Evolutionary conservation across 2,113 vertebrate species (phyloP).

Genomic region (Pipa parva): DNA sequence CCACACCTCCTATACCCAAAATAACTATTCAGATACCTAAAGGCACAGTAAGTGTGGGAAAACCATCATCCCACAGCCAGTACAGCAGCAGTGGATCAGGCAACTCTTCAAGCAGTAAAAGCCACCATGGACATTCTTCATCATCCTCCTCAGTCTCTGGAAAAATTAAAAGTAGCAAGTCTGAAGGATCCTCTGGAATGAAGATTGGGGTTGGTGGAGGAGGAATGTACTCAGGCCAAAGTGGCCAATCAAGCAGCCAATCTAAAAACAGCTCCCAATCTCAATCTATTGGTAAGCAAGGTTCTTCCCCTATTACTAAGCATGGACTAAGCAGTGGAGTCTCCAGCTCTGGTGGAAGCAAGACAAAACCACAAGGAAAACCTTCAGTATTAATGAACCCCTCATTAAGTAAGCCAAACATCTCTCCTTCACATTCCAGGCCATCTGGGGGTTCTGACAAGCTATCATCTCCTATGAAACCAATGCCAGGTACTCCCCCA

Average conservation of each 20-base stretch:
- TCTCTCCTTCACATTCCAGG: constrained; percentile 94
- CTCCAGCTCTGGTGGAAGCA: constrained; percentile 71
- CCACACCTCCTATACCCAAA: constrained; percentile 93
- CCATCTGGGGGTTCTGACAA: constrained; percentile 84
- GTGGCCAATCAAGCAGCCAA: constrained; percentile 66
- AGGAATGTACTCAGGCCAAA: constrained; percentile 78
- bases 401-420: constrained; percentile 90
- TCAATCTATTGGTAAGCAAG: constrained; percentile 86
- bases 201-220: constrained; percentile 70
- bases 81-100: constrained; percentile 86
- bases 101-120: constrained; percentile 78
- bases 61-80: constrained; percentile 87
- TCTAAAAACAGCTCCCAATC: constrained; percentile 88
- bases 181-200: constrained; percentile 80
- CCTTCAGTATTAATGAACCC: constrained; percentile 93
- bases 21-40: constrained; percentile 97
- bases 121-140: constrained; percentile 87
- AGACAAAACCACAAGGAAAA: constrained; percentile 92
- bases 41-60: constrained; percentile 88
- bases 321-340: constrained; percentile 74
- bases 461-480: constrained; percentile 91
- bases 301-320: constrained; percentile 90
- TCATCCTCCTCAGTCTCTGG: constrained; percentile 75
- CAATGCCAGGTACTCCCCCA: constrained; percentile 89
- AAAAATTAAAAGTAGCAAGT: constrained; percentile 90